phyloP scores from a whole-genome alignment of 35 echinoderm and acorn worm species.

The Eucidaris tribuloides region DNA sequence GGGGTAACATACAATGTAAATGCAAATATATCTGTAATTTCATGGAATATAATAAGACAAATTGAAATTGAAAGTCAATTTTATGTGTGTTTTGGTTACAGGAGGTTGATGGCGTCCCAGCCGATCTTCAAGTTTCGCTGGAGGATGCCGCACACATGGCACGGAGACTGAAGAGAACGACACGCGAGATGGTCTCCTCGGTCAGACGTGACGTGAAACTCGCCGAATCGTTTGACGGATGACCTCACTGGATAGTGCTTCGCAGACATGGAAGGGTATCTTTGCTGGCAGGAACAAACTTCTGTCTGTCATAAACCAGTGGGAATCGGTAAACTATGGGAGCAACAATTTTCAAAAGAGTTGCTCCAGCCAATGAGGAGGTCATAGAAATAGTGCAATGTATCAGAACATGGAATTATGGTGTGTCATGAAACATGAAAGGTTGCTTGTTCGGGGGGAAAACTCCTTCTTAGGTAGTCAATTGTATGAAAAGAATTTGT shows the following conservation, averaged over 20 bases:
- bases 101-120: neutral
- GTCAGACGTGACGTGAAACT: neutral
- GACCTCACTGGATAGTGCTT: no score
- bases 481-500: no score
- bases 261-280: no score
- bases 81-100: neutral
- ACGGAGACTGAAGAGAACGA: constrained; percentile 11
- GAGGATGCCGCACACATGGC: constrained; percentile 45
- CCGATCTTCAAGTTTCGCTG: neutral
- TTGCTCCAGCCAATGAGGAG: neutral
- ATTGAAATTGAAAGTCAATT: neutral
- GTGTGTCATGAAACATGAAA: no score
- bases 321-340: neutral
- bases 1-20: neutral
- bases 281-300: no score
- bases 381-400: neutral
- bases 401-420: neutral
- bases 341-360: neutral
- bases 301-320: neutral
- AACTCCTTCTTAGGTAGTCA: no score
- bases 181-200: constrained; percentile 17
- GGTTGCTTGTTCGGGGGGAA: no score
- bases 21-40: neutral
- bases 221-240: neutral
- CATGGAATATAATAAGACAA: neutral